These are phyloP conservation scores for Acanthosepion pharaonis DNA, from an alignment of 2,888 invertebrate species.

Conservation along the genomic window DNA sequence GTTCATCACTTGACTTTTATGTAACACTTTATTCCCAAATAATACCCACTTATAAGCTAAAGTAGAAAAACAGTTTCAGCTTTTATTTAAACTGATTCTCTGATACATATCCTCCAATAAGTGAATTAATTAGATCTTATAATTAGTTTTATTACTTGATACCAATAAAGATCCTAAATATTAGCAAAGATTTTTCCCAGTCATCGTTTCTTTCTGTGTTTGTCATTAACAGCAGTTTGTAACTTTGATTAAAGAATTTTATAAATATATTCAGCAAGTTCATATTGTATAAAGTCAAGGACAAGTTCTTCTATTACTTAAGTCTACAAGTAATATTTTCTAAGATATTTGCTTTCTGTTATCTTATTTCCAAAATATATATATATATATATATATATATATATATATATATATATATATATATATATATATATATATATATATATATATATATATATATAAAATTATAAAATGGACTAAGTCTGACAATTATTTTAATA, in stretches of 20 bases:
- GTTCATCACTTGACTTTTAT: not conserved
- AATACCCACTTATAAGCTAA: not conserved
- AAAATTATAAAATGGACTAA: too few relatives aligned
- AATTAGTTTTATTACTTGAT: not conserved
- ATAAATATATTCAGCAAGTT: not conserved
- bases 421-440: too few relatives aligned
- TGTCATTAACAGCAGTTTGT: not conserved
- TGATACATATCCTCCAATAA: not conserved
- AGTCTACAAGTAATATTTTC: not conserved
- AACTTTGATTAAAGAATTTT: not conserved
- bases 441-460: too few relatives aligned
- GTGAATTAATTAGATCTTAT: not conserved
- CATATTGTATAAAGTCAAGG: not conserved
- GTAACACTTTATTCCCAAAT: not conserved
- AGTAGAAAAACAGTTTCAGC: not conserved
- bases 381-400: too few relatives aligned
- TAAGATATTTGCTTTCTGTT: not conserved
- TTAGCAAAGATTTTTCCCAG: not conserved
- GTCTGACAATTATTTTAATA: too few relatives aligned
- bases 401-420: too few relatives aligned
- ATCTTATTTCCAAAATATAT: too few relatives aligned
- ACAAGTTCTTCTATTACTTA: not conserved
- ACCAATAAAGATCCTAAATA: not conserved
- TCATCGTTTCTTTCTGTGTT: not conserved
- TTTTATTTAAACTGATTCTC: not conserved